Conservation (phyloP, 2,888 invertebrate genomes). For the Abscondita cerata region DNA sequence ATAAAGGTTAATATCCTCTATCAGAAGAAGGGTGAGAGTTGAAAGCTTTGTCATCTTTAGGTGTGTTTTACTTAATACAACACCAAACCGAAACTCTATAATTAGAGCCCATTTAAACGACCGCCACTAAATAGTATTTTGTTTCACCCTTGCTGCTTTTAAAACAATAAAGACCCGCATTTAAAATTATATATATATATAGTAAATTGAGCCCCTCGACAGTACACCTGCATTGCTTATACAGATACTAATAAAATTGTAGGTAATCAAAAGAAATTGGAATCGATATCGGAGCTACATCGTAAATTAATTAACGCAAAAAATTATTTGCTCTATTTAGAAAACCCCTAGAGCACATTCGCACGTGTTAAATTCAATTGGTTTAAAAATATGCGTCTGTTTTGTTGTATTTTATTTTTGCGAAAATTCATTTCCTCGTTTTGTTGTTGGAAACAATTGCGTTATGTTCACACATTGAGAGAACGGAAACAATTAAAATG, state of each 20-base stretch:
- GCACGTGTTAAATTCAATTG: no score
- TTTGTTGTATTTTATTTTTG: no score
- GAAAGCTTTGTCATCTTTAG: slow-evolving; percentile 14
- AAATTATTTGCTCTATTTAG: no score
- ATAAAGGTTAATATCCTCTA: not conserved
- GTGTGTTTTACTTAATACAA: slow-evolving; percentile 2
- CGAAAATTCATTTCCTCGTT: no score
- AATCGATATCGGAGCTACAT: no score
- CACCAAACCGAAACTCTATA: slow-evolving; percentile 20
- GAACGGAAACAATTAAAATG: no score
- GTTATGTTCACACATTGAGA: no score
- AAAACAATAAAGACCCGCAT: slow-evolving; percentile 30
- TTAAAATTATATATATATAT: not conserved
- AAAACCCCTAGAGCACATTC: no score
- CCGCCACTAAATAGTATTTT: slow-evolving; percentile 28
- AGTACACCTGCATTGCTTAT: slow-evolving; percentile 3
- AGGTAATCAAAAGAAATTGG: no score
- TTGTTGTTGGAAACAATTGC: no score
- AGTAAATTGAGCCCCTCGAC: not conserved
- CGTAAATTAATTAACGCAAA: no score
- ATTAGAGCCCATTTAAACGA: slow-evolving; percentile 37
- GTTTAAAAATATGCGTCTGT: no score
- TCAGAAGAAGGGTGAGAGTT: not conserved
- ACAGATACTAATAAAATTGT: not conserved
- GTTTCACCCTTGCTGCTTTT: slow-evolving; percentile 31